Conservation (phyloP, 2,888 invertebrate species). For the Platycheirus albimanus region DNA sequence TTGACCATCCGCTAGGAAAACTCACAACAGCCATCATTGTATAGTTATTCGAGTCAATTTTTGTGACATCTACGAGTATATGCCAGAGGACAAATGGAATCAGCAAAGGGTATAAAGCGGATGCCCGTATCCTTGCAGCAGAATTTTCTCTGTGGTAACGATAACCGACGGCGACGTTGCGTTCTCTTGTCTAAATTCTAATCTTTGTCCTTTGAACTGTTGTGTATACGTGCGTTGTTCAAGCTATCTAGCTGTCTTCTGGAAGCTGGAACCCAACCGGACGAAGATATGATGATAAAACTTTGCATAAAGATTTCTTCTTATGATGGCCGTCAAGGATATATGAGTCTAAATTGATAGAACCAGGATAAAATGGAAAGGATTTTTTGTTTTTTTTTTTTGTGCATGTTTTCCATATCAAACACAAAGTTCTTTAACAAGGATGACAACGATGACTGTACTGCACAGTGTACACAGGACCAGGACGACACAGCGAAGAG, state of each 20-base stretch:
- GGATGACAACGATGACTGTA: not conserved
- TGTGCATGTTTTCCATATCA: not conserved
- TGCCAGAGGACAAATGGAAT: conserved; percentile 27
- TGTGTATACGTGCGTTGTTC: conserved; percentile 2
- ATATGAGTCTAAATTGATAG: conserved; percentile 7
- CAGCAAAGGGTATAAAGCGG: not conserved
- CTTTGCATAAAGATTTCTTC: conserved; percentile 21
- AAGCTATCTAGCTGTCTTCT: conserved; percentile 13
- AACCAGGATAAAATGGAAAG: conserved; percentile 12
- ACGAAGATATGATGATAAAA: conserved; percentile 27
- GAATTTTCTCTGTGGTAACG: conserved; percentile 5
- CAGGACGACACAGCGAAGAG: not conserved
- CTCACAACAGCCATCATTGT: conserved; percentile 42
- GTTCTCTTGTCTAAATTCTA: not conserved
- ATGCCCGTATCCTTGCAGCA: conserved; percentile 29
- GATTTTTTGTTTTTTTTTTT: not conserved
- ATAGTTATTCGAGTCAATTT: conserved; percentile 56
- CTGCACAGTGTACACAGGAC: too few species aligned
- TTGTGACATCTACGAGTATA: conserved; percentile 27
- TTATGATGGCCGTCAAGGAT: conserved; percentile 19
- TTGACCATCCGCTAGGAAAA: conserved; percentile 34
- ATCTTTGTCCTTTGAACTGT: conserved; percentile 31
- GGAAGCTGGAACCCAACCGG: conserved; percentile 5
- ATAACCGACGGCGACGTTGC: not conserved
- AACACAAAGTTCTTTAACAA: not conserved